Conservation (phyloP, 2,113 vertebrate genomes). For the Anarrhichthys ocellatus region DNA sequence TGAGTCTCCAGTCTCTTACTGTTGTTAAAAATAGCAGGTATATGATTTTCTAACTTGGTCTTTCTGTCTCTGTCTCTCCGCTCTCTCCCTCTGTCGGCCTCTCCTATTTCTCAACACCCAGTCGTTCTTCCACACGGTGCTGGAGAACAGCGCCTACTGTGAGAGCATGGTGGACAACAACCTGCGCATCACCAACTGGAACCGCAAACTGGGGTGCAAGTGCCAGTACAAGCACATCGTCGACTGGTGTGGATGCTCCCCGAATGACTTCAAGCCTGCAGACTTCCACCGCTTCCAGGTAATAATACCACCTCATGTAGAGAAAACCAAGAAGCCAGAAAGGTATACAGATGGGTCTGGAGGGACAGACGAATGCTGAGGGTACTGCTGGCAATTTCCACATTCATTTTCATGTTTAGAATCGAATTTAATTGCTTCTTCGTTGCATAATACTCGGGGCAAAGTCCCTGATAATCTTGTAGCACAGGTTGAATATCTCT, state of each 20-base stretch:
- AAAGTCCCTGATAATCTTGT: neutral
- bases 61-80: conserved; percentile 6
- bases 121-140: conserved; percentile 93
- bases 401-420: neutral
- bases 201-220: conserved; percentile 94
- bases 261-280: conserved; percentile 92
- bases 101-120: conserved; percentile 51
- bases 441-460: neutral
- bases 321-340: neutral
- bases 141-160: conserved; percentile 92
- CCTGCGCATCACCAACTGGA: conserved; percentile 96
- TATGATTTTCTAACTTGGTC: conserved; percentile 49
- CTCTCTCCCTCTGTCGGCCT: neutral
- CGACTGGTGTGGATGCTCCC: conserved; percentile 95
- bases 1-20: conserved; percentile 48
- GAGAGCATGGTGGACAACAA: conserved; percentile 97
- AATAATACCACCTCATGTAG: conserved; percentile 25
- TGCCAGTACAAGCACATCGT: conserved; percentile 97
- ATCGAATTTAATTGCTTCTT: neutral
- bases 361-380: neutral
- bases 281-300: conserved; percentile 99
- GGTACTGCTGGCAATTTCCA: neutral
- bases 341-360: neutral
- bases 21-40: conserved; percentile 41
- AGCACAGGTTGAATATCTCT: neutral